Evolutionary conservation across 2,797 vertebrate species (phyloP).

Genomic region (Diceros bicornis): DNA sequence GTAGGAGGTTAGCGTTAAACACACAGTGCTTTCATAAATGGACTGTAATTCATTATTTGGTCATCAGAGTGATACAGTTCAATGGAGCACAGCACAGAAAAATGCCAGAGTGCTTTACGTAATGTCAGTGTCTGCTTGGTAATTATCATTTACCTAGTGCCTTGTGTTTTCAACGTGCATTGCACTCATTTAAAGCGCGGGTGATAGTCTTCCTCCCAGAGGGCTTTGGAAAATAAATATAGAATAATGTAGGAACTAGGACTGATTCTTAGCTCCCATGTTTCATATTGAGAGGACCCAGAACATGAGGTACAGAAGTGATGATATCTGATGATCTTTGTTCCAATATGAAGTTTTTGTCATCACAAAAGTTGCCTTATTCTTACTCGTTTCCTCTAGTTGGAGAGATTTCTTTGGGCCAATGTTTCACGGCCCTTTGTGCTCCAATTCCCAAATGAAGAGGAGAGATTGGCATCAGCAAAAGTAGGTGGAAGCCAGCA

Average conservation of each 20-base stretch:
- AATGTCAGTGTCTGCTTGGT: slow-evolving; percentile 55
- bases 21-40: slow-evolving; percentile 32
- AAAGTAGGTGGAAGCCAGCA: background rate
- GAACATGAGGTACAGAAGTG: background rate
- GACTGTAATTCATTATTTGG: slow-evolving; percentile 71
- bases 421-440: background rate
- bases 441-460: background rate
- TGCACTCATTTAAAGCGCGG: slow-evolving; percentile 17
- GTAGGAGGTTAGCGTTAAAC: slow-evolving; percentile 44
- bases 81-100: slow-evolving; percentile 36
- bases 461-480: background rate
- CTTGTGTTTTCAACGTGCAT: slow-evolving; percentile 47
- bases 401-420: background rate
- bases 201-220: slow-evolving; percentile 18
- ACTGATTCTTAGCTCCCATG: background rate
- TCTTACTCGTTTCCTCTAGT: background rate
- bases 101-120: slow-evolving; percentile 61
- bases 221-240: slow-evolving; percentile 38
- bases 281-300: background rate
- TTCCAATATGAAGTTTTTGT: background rate
- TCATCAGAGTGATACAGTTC: slow-evolving; percentile 66
- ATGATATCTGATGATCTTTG: slow-evolving; percentile 1
- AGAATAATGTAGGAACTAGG: background rate
- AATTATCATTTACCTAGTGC: slow-evolving; percentile 67
- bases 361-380: background rate